Evolutionary conservation across 2,888 invertebrate genomes (phyloP), one percentile per base, ranked within the genome.

Genomic region (Lordiphosa fenestrarum): DNA sequence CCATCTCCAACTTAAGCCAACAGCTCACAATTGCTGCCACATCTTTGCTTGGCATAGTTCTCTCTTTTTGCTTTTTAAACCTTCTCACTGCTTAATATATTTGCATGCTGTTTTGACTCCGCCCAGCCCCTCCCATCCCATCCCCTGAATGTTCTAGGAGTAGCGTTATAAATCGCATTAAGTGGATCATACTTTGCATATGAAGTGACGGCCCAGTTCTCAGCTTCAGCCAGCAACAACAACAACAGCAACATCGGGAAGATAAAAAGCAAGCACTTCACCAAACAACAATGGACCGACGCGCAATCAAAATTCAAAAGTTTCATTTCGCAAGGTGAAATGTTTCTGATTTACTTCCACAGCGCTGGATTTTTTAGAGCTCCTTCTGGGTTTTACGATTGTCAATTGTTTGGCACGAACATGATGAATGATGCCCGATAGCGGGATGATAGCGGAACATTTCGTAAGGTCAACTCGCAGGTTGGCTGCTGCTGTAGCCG

Each of bases 171-270:
- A 83, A 83, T 81, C 82, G 84, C 85, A 77, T 85, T 83, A 84
- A 81, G 73, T 82, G 82, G 85, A 85, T 83, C 85, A 84, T 85
- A 82, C 82, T 85, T 85, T 84, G 82, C 84, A 84, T 85, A 84
- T 85, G 85, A 83, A 81, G 73, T 83, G 61, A 71, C 63, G 42
- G 39, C 56, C 13, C 25, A 7, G 12, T 25, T 37, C 21, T 25
- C 7, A 23, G 23, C 42, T 44, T 36, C 38, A 25, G 6, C 44
- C 6, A 9, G 19, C 21, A 41, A 51, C 25, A 25, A 35, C 30
- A 19, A 19, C 19, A 19, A 6, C 19, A 19, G 6, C 23, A 46
- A 10, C n/a, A 47, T 19, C 23, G 15, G 48, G 38, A 48, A 47
- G 64, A 75, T 83, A 76, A 76, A 76, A 83, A 75, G 61, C 42